phyloP scores from a whole-genome alignment of 92 coral and sea anemone genomes.

The Bergia puertoricense region DNA sequence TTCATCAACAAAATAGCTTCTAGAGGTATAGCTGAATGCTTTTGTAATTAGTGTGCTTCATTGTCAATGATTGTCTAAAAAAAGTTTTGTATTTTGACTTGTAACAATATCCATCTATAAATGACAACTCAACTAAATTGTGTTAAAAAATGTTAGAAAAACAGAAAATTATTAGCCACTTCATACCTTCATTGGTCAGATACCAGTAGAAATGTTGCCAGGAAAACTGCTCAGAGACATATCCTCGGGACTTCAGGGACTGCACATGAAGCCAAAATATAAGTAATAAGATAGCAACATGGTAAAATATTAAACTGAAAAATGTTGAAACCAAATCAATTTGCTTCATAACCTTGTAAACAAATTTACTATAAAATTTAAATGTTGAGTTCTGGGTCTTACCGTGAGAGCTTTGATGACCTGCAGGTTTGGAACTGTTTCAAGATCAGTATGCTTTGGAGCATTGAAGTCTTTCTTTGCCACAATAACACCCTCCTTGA shows the following conservation, averaged over 20 bases:
- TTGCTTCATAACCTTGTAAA: no score
- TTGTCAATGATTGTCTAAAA: no score
- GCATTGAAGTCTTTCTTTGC: conserved; percentile 86
- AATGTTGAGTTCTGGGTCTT: neutral
- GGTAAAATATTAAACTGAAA: neutral
- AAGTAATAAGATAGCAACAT: neutral
- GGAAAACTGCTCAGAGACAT: conserved; percentile 80
- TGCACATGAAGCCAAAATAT: conserved; percentile 15
- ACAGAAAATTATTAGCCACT: neutral
- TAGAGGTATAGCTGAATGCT: no score
- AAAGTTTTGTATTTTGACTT: no score
- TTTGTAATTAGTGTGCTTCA: no score
- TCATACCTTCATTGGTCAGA: conserved; percentile 94
- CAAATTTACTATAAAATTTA: neutral
- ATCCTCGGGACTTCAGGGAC: conserved; percentile 94
- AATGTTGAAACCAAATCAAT: no score
- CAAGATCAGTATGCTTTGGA: conserved; percentile 81
- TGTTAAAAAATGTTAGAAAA: no score
- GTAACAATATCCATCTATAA: no score
- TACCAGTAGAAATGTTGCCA: conserved; percentile 97
- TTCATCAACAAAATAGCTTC: no score
- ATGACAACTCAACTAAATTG: no score
- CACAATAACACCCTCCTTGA: conserved; percentile 94
- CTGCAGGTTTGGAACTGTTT: conserved; percentile 90
- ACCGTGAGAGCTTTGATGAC: conserved; percentile 87